Base-by-base conservation (phyloP, 2,797 vertebrate species). In the Eurystomus glaucurus region DNA sequence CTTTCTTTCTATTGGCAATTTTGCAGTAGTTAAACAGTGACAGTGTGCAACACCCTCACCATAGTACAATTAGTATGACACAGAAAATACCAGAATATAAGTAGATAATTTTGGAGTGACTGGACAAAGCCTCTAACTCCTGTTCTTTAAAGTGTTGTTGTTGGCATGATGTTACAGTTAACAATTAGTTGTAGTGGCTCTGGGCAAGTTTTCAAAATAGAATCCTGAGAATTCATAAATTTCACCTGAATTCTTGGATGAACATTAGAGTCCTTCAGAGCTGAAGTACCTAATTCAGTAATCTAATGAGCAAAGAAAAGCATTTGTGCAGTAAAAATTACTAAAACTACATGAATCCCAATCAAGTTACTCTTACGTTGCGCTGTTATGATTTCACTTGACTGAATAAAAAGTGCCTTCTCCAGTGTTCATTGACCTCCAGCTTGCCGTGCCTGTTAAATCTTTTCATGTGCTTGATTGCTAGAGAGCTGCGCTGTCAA, bases 1-100 rank as follows among this genome's bases (percentile, higher is more conserved):
- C 92, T 94, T 94, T 87, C 45, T 80, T 93, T 94, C 75, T 71
- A 2, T 16, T 94, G 93, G 75, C 68, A 64, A 2, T 91, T 91
- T 91, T 72, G 81, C 88, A 88, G 50, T 64, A 80, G 45, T 85
- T 83, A 57, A 94, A 45, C 55, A 83, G 88, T 93, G 93, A 71
- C 84, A 81, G 57, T 80, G 29, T 95, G 78, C 71, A 93, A 64
- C 84, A 85, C 83, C 37, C 64, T 96, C 52, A 41, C 71, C 64
- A 71, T 75, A 85, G 74, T 79, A 78, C 84, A 89, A 77, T 91
- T 83, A 2, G 11, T 54, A 31, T 90, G 60, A 75, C 45, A n/a
- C 55, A 88, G 55, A 52, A 80, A 85, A 71, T 79, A 71, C 43
- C 19, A 58, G 33, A 71, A 65, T 68, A 89, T 54, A 89, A 90